Conservation (phyloP, 2,113 vertebrate genomes). For the Nesoenas mayeri region DNA sequence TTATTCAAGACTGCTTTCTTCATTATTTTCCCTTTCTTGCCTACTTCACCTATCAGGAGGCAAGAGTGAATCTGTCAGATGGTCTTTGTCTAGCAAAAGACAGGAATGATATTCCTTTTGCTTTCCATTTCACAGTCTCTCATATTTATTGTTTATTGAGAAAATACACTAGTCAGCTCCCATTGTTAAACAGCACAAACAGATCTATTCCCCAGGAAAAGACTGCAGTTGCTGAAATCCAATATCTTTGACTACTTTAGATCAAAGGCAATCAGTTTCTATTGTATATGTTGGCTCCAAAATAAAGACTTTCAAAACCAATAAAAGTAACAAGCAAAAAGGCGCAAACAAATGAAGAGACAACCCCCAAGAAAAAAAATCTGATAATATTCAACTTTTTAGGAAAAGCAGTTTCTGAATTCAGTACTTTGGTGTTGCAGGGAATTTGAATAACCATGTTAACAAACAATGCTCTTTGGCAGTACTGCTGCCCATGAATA, state of each 20-base stretch:
- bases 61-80: not conserved
- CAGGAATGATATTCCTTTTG: not conserved
- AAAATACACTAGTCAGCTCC: not conserved
- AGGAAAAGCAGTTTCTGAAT: not conserved
- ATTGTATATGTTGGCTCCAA: not conserved
- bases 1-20: not conserved
- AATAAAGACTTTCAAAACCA: not conserved
- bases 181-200: not conserved
- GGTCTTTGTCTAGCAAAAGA: not conserved
- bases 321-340: not conserved
- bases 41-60: not conserved
- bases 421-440: not conserved
- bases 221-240: not conserved
- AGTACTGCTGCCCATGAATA: not conserved
- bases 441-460: not conserved
- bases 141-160: not conserved
- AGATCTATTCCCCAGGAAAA: not conserved
- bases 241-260: not conserved
- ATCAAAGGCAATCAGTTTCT: slow-evolving; percentile 14
- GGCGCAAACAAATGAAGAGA: not conserved
- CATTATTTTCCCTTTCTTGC: not conserved
- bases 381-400: not conserved
- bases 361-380: rapidly evolving
- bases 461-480: slow-evolving; percentile 2
- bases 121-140: not conserved